Evolutionary conservation across 1,140 invertebrate genomes (phyloP).

Genomic region (Solenopsis invicta): DNA sequence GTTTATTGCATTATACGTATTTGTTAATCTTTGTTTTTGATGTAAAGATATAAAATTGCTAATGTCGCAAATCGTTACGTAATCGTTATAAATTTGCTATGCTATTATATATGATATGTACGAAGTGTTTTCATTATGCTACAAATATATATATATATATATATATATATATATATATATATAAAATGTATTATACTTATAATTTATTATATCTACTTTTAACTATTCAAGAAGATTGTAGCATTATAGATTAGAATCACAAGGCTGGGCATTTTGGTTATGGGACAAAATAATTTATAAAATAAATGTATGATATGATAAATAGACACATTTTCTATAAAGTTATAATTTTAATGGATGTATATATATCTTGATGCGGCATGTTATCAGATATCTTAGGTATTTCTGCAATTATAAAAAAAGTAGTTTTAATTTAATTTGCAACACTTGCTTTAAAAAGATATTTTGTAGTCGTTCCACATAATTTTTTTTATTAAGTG

Average conservation of each 20-base stretch:
- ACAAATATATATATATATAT: too few relatives aligned
- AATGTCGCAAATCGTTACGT: neutral
- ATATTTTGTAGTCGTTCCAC: conserved; percentile 36
- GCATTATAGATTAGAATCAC: conserved; percentile 61
- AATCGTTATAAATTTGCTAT: neutral
- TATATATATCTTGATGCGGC: conserved; percentile 52
- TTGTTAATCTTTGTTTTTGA: conserved; percentile 32
- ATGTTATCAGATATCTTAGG: conserved; percentile 67
- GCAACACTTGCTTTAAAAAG: conserved; percentile 64
- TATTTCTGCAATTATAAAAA: conserved; percentile 55
- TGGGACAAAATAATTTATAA: conserved; percentile 64
- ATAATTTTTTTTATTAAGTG: conserved; percentile 28
- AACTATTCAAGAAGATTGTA: conserved; percentile 43
- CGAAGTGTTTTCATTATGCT: neutral
- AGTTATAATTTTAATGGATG: conserved; percentile 25
- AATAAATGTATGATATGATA: conserved; percentile 54
- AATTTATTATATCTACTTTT: conserved; percentile 47
- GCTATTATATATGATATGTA: neutral
- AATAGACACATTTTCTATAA: conserved; percentile 36
- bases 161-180: too few relatives aligned
- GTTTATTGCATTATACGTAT: conserved; percentile 32
- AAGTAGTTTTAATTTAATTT: conserved; percentile 49
- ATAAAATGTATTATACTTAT: conserved; percentile 14
- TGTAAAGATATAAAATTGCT: conserved; percentile 38
- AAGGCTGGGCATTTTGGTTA: conserved; percentile 73